Conservation (phyloP, 2,888 invertebrate genomes). For the Meteorus colon region DNA sequence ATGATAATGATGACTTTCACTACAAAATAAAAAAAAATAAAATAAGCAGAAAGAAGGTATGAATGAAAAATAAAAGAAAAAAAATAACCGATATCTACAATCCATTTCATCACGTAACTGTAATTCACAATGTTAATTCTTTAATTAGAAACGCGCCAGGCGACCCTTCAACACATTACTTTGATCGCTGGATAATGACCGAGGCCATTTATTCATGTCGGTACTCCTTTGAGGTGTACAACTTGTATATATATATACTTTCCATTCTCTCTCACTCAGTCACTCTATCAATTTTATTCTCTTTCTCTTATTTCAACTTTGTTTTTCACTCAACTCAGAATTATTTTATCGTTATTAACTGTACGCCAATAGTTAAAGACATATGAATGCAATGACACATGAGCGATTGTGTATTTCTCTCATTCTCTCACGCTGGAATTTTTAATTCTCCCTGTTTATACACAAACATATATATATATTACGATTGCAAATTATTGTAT, state of each 20-base stretch:
- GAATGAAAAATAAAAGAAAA: conserved; percentile 1
- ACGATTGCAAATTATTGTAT: conserved; percentile 30
- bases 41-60: background rate
- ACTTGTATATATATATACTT: background rate
- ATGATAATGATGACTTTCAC: conserved; percentile 6
- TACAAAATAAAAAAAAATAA: background rate
- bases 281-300: background rate
- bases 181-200: conserved; percentile 41
- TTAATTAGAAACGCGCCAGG: conserved; percentile 41
- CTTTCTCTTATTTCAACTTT: background rate
- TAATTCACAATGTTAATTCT: conserved; percentile 40
- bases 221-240: conserved; percentile 29
- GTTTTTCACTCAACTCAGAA: conserved; percentile 18
- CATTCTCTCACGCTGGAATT: background rate
- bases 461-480: conserved; percentile 9
- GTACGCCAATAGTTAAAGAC: background rate
- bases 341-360: conserved; percentile 18
- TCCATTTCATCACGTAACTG: conserved; percentile 38
- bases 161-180: conserved; percentile 42
- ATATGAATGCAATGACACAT: background rate
- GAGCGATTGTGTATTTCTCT: background rate
- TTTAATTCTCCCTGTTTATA: conserved; percentile 14
- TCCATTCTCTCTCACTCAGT: background rate
- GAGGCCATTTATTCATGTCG: conserved; percentile 38
- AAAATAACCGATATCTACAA: conserved; percentile 23